phyloP scores from a whole-genome alignment of 2,113 vertebrate genomes.

The Bubo blakistoni region DNA sequence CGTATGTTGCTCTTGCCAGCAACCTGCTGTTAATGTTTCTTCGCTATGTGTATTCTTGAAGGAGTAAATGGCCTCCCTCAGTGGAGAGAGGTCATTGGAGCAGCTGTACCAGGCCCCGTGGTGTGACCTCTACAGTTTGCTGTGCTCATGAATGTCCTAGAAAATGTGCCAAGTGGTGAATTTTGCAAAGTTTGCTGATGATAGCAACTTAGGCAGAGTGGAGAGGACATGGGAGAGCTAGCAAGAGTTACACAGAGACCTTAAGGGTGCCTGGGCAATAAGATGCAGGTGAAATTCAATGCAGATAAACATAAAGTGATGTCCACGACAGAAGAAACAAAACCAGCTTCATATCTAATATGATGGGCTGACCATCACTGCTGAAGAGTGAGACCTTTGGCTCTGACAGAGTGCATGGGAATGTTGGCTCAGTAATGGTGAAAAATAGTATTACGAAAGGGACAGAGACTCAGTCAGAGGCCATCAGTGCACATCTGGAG shows the following conservation, averaged over 20 bases:
- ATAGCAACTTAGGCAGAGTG: background rate
- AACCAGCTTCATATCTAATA: background rate
- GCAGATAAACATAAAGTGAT: background rate
- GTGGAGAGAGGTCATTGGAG: background rate
- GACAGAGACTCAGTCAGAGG: background rate
- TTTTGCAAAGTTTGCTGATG: background rate
- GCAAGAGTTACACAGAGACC: background rate
- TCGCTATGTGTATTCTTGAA: background rate
- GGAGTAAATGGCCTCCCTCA: background rate
- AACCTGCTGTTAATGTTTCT: constrained; percentile 1
- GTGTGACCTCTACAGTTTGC: background rate
- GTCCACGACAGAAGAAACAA: background rate
- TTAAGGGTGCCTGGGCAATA: background rate
- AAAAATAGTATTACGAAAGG: background rate
- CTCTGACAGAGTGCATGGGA: background rate
- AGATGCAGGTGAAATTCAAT: background rate
- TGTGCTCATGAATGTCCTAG: background rate
- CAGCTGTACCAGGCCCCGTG: background rate
- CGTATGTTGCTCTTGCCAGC: background rate
- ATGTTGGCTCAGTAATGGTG: background rate
- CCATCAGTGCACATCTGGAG: background rate
- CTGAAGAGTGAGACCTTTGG: background rate
- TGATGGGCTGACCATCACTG: background rate
- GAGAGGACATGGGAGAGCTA: background rate
- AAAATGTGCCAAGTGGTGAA: background rate